A percentile compares a stretch with the other conserved stretches of the same genome.
phyloP scores from a whole-genome alignment of 2,797 vertebrate genomes.

The Harpagifer antarcticus region DNA sequence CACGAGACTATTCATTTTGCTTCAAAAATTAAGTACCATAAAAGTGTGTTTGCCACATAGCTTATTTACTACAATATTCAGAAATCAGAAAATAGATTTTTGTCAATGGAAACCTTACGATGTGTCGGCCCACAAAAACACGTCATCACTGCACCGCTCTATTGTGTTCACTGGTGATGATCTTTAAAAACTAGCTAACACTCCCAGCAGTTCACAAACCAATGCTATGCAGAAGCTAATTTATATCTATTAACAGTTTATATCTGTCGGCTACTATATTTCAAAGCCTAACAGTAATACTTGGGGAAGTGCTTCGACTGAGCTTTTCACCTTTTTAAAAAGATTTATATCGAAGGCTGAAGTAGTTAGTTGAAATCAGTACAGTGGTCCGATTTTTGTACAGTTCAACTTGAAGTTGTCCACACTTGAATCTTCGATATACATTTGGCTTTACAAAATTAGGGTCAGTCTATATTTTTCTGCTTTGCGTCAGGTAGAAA shows the following conservation, averaged over 20 bases:
- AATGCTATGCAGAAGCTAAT: conserved; percentile 78
- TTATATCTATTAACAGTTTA: conserved; percentile 55
- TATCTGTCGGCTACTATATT: conserved; percentile 49
- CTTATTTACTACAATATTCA: too few relatives aligned
- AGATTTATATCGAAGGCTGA: conserved; percentile 47
- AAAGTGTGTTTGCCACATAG: too few relatives aligned
- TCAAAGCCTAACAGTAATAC: conserved; percentile 41
- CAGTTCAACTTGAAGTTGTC: conserved; percentile 32
- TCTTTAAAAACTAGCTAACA: conserved; percentile 32
- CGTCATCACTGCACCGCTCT: too few relatives aligned
- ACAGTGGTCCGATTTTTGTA: conserved; percentile 39
- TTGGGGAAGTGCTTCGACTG: conserved; percentile 30
- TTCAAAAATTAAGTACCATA: too few relatives aligned
- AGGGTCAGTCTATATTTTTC: conserved; percentile 29
- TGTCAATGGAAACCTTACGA: too few relatives aligned
- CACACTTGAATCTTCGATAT: conserved; percentile 10
- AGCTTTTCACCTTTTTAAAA: conserved; percentile 48
- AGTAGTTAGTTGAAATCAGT: conserved; percentile 20
- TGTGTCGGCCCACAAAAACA: too few relatives aligned
- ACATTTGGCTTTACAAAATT: conserved; percentile 44
- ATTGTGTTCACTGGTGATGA: conserved; percentile 46
- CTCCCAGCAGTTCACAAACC: conserved; percentile 52
- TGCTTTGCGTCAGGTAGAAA: conserved; percentile 50
- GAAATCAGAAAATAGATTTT: too few relatives aligned
- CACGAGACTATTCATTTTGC: too few relatives aligned